A percentile compares a stretch with the other conserved stretches of the same genome.
phyloP scores from a whole-genome alignment of 2,888 invertebrate species.

The Pyrocoelia pectoralis region DNA sequence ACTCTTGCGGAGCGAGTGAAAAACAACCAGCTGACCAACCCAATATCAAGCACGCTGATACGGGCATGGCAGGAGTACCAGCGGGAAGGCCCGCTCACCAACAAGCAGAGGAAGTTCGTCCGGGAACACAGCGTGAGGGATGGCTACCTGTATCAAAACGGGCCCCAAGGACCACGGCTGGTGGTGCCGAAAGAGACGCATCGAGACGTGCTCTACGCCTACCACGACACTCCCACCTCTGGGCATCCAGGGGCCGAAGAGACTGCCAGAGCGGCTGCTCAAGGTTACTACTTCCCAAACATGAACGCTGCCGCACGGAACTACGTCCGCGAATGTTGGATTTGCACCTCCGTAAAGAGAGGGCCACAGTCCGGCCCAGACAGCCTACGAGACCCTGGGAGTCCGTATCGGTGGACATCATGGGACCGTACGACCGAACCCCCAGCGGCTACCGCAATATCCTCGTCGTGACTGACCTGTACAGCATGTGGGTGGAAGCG shows the following conservation, averaged over 20 bases:
- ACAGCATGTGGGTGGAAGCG: slow-evolving; percentile 42
- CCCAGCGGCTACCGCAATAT: neutral
- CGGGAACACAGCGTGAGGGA: no score
- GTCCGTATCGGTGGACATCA: neutral
- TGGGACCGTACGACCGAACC: neutral
- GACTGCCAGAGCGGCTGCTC: slow-evolving; percentile 16
- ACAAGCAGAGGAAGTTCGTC: slow-evolving; percentile 23
- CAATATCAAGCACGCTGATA: no score
- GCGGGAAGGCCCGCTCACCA: no score
- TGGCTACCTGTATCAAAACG: no score
- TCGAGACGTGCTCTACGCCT: neutral
- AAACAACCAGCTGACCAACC: no score
- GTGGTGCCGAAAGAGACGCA: neutral
- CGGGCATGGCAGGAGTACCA: no score
- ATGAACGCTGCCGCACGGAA: neutral
- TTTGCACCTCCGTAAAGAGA: neutral
- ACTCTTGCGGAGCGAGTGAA: no score
- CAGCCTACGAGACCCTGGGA: neutral
- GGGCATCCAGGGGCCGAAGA: slow-evolving; percentile 33
- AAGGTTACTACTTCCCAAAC: slow-evolving; percentile 10
- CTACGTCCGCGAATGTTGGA: neutral
- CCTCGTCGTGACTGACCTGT: slow-evolving; percentile 39
- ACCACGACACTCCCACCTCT: slow-evolving; percentile 16
- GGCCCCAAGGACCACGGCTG: no score
- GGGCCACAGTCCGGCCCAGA: neutral